Base-by-base conservation (phyloP, 2,113 vertebrate genomes). In the Gila orcuttii region DNA sequence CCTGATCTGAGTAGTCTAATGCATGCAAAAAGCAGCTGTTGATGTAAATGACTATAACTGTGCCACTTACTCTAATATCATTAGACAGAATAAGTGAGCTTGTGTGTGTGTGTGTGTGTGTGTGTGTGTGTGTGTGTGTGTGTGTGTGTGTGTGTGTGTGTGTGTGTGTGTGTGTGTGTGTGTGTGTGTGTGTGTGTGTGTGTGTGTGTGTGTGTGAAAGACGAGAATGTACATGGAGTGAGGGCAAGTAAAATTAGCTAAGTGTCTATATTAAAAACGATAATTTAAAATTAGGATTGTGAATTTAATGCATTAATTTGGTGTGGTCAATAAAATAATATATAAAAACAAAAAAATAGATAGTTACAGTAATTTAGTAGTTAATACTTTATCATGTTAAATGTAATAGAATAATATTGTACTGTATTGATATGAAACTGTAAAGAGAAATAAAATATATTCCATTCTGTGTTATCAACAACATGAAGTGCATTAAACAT, bases 11-110 rank as follows among this genome's bases (percentile, higher is more conserved):
- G 83, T 78, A 55, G 79, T 87, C 69, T 89, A 84, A 86, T 60
- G 59, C 62, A 57, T 83, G 64, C 52, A 78, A 85, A 89, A 89
- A 89, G 81, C 88, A 89, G 88, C 75, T 89, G 88, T 89, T 87
- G 88, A 87, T 74, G 64, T 89, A 87, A 87, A 89, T 85, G 79
- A 83, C 86, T 85, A 79, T 89, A 86, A 85, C 86, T 89, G 83
- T 87, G 87, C 88, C 85, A 83, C 85, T 89, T 87, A 87, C 62
- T 87, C 79, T 85, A 85, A 87, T 85, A 83, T 87, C 86, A 85
- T 89, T 89, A 89, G 66, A 79, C 57, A 75, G 62, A 28, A 47
- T 23, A 10, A 25, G 75, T 84, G 57, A 59, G 31, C 19, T 28
- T 39, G 31, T 73, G 64, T 45, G 64, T 33, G 52, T 36, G 42